These are phyloP conservation scores for Hypomecis punctinalis DNA, from an alignment of 2,888 invertebrate species.

Conservation along the genomic window DNA sequence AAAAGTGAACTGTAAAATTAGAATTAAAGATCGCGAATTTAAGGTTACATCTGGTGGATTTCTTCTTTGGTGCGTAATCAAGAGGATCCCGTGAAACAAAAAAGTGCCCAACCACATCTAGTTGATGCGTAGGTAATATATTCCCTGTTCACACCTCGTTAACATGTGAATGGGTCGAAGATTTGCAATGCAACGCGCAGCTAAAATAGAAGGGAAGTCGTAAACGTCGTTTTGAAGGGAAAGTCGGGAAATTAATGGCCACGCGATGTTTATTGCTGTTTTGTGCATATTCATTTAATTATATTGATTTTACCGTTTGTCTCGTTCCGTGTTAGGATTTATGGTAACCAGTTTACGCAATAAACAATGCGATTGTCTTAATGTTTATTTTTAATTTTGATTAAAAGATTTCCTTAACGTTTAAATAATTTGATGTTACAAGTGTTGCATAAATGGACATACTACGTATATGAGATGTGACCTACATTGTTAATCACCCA, in stretches of 20 bases:
- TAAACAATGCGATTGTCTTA: not conserved
- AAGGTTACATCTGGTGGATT: no score
- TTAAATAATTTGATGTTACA: not conserved
- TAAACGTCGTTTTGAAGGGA: constrained; percentile 52
- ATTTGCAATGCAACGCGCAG: constrained; percentile 53
- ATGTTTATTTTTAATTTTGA: not conserved
- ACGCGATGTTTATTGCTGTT: constrained; percentile 43
- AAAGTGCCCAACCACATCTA: constrained; percentile 23
- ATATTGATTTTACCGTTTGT: constrained; percentile 38
- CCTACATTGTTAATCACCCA: constrained; percentile 8
- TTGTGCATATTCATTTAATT: constrained; percentile 42
- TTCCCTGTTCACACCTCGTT: constrained; percentile 52
- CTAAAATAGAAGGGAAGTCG: constrained; percentile 54
- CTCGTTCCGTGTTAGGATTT: constrained; percentile 30
- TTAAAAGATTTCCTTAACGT: constrained; percentile 1
- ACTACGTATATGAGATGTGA: not conserved
- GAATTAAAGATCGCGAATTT: no score
- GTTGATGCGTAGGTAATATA: constrained; percentile 35
- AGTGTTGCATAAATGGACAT: not conserved
- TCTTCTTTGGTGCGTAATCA: not conserved
- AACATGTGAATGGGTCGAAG: constrained; percentile 51
- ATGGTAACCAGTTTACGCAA: constrained; percentile 19
- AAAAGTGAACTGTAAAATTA: no score
- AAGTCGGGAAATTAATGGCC: constrained; percentile 55
- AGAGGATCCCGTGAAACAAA: constrained; percentile 21